Percentiles rank a stretch among this genome's conserved stretches.
These are phyloP conservation scores for Eupithecia vulgata DNA, from an alignment of 2,888 invertebrate species.

Conservation along the genomic window DNA sequence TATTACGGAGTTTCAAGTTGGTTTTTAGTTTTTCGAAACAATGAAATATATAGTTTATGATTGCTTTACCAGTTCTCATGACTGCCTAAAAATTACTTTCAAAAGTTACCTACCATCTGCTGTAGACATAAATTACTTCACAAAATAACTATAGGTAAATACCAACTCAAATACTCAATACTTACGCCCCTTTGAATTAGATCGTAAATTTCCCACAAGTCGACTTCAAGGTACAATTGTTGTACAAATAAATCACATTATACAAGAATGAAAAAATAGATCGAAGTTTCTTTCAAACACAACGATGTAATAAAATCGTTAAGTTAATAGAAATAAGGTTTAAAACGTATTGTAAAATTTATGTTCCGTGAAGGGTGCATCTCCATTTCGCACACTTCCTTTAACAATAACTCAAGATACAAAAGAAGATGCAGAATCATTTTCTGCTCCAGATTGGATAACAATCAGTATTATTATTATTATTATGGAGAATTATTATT, in stretches of 20 bases:
- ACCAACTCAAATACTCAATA: conserved; percentile 58
- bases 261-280: conserved; percentile 72
- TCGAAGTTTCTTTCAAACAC: conserved; percentile 55
- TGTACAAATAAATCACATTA: conserved; percentile 80
- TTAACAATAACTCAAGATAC: conserved; percentile 57
- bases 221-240: conserved; percentile 66
- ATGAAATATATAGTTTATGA: no score
- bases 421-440: conserved; percentile 42
- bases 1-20: no score
- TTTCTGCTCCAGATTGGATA: conserved; percentile 73
- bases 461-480: conserved; percentile 70
- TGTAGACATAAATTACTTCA: conserved; percentile 54
- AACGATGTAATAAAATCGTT: conserved; percentile 40
- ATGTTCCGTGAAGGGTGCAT: conserved; percentile 53
- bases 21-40: no score
- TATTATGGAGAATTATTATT: conserved; percentile 34
- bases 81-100: conserved; percentile 15
- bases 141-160: conserved; percentile 51
- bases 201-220: conserved; percentile 81
- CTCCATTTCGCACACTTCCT: conserved; percentile 75
- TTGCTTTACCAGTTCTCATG: conserved; percentile 26
- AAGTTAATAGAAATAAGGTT: conserved; percentile 23
- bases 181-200: conserved; percentile 68
- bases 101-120: conserved; percentile 50
- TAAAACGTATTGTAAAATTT: conserved; percentile 7